Percentiles rank a stretch among this genome's conserved stretches.
phyloP scores from a whole-genome alignment of 2,113 vertebrate species.

The Limanda limanda region DNA sequence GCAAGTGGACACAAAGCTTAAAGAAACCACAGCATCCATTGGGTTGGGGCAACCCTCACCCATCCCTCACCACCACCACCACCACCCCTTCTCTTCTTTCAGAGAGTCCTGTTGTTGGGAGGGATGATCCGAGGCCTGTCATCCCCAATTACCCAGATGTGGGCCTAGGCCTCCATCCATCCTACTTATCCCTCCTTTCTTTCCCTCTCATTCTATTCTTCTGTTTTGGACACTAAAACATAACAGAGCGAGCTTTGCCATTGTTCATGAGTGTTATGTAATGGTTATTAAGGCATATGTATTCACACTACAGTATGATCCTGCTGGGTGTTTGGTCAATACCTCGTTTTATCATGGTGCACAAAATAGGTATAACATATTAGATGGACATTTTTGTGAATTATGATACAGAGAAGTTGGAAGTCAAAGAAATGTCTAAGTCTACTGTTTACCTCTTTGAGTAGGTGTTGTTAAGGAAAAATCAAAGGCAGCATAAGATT shows the following conservation, averaged over 20 bases:
- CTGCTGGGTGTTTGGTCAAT: slow-evolving; percentile 3
- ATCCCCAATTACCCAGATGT: slow-evolving; percentile 75
- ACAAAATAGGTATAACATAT: not conserved
- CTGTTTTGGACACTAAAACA: slow-evolving; percentile 35
- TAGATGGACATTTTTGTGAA: not conserved
- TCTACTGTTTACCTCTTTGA: too few relatives aligned
- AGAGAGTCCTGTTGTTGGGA: slow-evolving; percentile 59
- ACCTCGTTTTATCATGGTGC: not conserved
- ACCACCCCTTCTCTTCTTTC: slow-evolving; percentile 17
- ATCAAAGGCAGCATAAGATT: not conserved
- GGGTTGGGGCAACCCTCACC: not conserved
- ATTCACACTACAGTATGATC: not conserved
- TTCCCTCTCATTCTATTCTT: slow-evolving; percentile 28
- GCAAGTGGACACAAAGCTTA: not conserved
- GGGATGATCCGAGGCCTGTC: slow-evolving; percentile 71
- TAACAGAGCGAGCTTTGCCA: slow-evolving; percentile 1
- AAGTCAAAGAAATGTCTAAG: too few relatives aligned
- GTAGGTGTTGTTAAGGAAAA: not conserved
- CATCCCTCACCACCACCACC: not conserved
- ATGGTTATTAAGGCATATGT: slow-evolving; percentile 29
- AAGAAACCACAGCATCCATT: not conserved
- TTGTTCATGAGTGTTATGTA: slow-evolving; percentile 42
- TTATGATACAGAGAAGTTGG: not conserved
- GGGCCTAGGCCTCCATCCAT: slow-evolving; percentile 53
- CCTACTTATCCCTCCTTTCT: slow-evolving; percentile 45